These are phyloP conservation scores for Urophycis tenuis DNA, from an alignment of 2,797 vertebrate genomes.

Conservation along the genomic window DNA sequence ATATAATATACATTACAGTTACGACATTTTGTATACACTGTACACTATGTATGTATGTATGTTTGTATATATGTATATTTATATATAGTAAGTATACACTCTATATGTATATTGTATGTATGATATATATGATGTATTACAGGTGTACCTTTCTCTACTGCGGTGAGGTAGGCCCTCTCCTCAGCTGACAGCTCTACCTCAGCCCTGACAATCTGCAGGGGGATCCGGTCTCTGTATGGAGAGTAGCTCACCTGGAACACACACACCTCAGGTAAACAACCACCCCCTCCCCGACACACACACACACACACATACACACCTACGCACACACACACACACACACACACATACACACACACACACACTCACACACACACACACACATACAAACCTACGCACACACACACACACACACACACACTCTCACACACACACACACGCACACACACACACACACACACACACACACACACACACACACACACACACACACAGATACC, in stretches of 20 bases:
- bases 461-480: neutral
- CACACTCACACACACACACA: no score
- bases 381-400: neutral
- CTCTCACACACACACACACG: neutral
- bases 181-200: conserved; percentile 88
- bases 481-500: conserved; percentile 61
- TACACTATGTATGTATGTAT: neutral
- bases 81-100: no score
- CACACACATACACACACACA: neutral
- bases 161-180: conserved; percentile 89
- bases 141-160: conserved; percentile 83
- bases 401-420: conserved; percentile 6
- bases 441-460: neutral
- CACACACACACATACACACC: neutral
- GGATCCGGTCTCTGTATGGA: conserved; percentile 91
- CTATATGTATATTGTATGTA: neutral
- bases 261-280: neutral
- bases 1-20: no score
- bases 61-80: neutral
- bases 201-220: conserved; percentile 88
- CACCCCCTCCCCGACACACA: no score
- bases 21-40: no score
- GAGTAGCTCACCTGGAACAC: conserved; percentile 75
- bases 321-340: no score
- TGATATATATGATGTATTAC: neutral